Evolutionary conservation across 2,797 vertebrate species (phyloP).

Genomic region (Lemur catta): DNA sequence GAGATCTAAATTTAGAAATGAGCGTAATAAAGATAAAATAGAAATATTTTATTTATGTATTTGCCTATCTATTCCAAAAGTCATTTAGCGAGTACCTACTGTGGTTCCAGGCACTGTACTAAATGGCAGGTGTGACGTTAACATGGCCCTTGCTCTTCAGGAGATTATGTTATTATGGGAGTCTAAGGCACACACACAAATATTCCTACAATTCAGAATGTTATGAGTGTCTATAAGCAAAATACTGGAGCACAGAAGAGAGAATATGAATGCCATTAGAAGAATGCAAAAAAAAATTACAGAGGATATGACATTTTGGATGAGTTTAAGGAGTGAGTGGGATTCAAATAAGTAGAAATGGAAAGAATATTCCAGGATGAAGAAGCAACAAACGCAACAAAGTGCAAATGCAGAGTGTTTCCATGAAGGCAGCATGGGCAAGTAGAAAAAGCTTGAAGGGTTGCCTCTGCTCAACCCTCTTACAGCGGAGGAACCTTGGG

Average conservation of each 20-base stretch:
- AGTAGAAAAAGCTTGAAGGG: not conserved
- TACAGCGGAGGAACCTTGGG: not conserved
- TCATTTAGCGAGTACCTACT: not conserved
- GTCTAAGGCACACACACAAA: not conserved
- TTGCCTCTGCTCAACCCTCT: not conserved
- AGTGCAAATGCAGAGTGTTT: not conserved
- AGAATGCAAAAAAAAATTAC: not conserved
- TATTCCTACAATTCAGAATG: not conserved
- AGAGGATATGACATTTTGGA: not conserved
- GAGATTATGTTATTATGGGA: not conserved
- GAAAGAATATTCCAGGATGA: not conserved
- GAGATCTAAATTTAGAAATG: not conserved
- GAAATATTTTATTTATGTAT: not conserved
- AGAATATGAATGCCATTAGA: not conserved
- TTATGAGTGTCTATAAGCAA: not conserved
- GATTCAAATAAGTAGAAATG: not conserved
- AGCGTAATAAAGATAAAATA: not conserved
- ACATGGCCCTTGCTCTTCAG: not conserved
- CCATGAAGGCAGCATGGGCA: not conserved
- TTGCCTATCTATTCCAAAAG: not conserved
- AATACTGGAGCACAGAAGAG: not conserved
- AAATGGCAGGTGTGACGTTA: not conserved
- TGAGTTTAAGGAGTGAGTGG: not conserved
- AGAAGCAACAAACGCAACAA: not conserved
- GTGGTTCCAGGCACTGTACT: not conserved